Evolutionary conservation across 2,888 invertebrate genomes (phyloP).

Genomic region (Magallana nippona): DNA sequence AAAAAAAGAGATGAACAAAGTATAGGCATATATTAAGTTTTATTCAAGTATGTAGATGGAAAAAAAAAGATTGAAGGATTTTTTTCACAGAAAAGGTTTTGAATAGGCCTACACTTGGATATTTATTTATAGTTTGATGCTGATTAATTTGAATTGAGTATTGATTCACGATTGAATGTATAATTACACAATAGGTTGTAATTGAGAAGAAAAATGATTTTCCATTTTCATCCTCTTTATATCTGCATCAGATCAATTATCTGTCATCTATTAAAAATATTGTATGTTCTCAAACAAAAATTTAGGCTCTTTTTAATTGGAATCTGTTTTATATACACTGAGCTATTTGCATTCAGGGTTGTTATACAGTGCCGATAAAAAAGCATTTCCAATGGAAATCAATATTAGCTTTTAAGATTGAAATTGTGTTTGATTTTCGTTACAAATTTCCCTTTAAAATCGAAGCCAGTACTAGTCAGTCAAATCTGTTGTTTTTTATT

Average conservation of each 20-base stretch:
- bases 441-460: slow-evolving; percentile 21
- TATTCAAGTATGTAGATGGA: too few species aligned
- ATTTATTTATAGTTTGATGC: background rate
- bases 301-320: background rate
- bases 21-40: too few species aligned
- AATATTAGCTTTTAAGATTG: slow-evolving; percentile 30
- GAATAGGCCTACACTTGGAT: too few species aligned
- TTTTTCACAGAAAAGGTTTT: too few species aligned
- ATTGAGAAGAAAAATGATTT: slow-evolving; percentile 7
- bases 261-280: background rate
- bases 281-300: slow-evolving; percentile 9
- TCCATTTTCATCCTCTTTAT: background rate
- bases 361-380: background rate
- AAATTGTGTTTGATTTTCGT: slow-evolving; percentile 23
- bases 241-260: background rate
- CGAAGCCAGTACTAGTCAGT: background rate
- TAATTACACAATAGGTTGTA: background rate
- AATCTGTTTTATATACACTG: slow-evolving; percentile 18
- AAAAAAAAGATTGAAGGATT: too few species aligned
- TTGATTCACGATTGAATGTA: background rate
- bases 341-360: slow-evolving; percentile 23
- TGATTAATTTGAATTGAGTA: background rate
- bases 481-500: background rate
- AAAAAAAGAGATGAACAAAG: background rate
- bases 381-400: slow-evolving; percentile 7